Base-by-base conservation (phyloP, 2,888 invertebrate species). In the Hedya salicella region DNA sequence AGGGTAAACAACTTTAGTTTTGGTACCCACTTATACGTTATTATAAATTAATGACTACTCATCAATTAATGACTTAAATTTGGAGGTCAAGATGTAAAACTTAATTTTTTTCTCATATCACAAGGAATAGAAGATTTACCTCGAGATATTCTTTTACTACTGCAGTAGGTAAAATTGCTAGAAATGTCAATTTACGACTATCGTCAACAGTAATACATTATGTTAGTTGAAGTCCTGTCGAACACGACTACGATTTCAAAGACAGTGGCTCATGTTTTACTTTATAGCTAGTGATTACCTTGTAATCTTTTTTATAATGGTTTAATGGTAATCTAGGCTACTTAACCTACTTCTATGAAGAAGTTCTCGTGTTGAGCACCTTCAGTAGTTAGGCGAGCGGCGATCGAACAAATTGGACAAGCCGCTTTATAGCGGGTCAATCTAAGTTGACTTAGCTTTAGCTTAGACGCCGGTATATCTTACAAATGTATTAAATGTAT, bases 361-460 rank as follows among this genome's bases (percentile, higher is more conserved):
- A 50, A 39, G 19, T 42, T 32, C 42, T 36, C n/a, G 46, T 59
- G 16, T 54, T 32, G 8, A 57, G 42, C 63, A 56, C 49, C 48
- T 64, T 50, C 49, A n/a, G 57, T 48, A 46, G 53, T 25, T 25
- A 48, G 36, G 17, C 50, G 56, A 40, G 54, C 3, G 14, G 36
- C 30, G 46, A 46, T 60, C 46, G 52, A 59, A 53, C 60, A 65
- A 65, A 65, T 65, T 65, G 60, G 53, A 65, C 65, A 60, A 36
- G 65, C 49, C 48, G 39, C 53, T 57, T 53, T 46, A 25, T 46
- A n/a, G n/a, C 54, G 9, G 50, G 16, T 40, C 39, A 60, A 65
- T 65, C 52, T 54, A 53, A 62, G 48, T 62, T 48, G 36, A 39
- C 25, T 63, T 40, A 49, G 17, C 39, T 4, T n/a, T 46, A 16